phyloP scores from a whole-genome alignment of 2,888 invertebrate species.

The Himalopsyche kuldschensis region DNA sequence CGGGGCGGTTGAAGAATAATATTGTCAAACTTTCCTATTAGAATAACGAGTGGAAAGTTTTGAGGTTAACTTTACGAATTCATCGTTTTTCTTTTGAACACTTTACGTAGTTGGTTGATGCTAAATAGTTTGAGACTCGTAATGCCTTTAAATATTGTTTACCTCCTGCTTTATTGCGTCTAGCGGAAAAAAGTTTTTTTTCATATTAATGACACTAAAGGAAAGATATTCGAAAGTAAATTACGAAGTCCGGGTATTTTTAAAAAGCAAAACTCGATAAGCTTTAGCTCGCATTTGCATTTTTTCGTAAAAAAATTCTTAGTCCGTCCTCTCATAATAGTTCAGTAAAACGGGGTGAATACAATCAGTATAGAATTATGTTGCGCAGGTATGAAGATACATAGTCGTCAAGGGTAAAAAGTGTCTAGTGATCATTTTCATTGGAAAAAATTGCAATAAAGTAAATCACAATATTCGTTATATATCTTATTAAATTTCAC shows the following conservation, averaged over 20 bases:
- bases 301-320: not conserved
- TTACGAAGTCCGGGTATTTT: not conserved
- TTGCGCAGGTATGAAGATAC: no score
- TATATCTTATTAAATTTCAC: no score
- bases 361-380: no score
- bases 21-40: conserved; percentile 2
- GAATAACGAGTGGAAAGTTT: not conserved
- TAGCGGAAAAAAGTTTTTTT: not conserved
- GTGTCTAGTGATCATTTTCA: no score
- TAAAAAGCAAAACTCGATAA: not conserved
- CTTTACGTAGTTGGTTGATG: not conserved
- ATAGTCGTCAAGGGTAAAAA: no score
- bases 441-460: no score
- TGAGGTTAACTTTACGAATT: conserved; percentile 17
- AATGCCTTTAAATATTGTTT: conserved; percentile 2
- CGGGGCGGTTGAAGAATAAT: not conserved
- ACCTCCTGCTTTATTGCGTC: not conserved
- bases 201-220: not conserved
- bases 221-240: not conserved
- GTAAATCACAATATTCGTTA: no score
- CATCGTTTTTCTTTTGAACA: conserved; percentile 17
- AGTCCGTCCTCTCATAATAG: not conserved
- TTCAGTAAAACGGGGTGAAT: no score
- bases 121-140: conserved; percentile 5
- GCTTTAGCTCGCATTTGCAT: not conserved